phyloP scores from a whole-genome alignment of 2,797 vertebrate genomes.

The Ambastaia sidthimunki region DNA sequence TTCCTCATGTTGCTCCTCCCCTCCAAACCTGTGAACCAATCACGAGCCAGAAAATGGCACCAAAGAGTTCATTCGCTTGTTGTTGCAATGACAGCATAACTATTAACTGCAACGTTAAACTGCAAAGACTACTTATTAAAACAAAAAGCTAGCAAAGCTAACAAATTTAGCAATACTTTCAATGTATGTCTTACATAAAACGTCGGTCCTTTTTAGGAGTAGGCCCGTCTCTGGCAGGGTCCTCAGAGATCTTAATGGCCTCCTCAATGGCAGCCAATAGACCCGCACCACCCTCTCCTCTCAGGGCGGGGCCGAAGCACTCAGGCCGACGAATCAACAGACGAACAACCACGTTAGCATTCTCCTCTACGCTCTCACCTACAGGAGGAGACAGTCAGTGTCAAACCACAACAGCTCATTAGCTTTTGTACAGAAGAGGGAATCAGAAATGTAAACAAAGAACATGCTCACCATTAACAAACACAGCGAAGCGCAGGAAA shows the following conservation, averaged over 20 bases:
- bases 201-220: conserved; percentile 90
- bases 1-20: conserved; percentile 89
- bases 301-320: conserved; percentile 92
- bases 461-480: conserved; percentile 86
- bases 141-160: too few species aligned
- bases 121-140: too few species aligned
- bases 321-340: conserved; percentile 93
- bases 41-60: neutral
- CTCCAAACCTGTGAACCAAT: conserved; percentile 78
- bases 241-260: conserved; percentile 93
- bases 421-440: neutral
- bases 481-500: conserved; percentile 94
- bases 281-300: conserved; percentile 92
- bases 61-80: neutral
- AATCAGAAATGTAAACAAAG: neutral
- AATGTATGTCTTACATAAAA: conserved; percentile 78
- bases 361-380: conserved; percentile 97
- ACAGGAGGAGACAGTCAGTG: conserved; percentile 16
- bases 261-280: conserved; percentile 93
- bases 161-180: neutral
- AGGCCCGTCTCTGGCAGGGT: conserved; percentile 90
- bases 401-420: neutral
- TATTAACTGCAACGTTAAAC: neutral
- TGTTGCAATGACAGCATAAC: neutral
- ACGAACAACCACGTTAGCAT: conserved; percentile 93